phyloP scores from a whole-genome alignment of 2,888 invertebrate species.

The Spilarctia lutea region DNA sequence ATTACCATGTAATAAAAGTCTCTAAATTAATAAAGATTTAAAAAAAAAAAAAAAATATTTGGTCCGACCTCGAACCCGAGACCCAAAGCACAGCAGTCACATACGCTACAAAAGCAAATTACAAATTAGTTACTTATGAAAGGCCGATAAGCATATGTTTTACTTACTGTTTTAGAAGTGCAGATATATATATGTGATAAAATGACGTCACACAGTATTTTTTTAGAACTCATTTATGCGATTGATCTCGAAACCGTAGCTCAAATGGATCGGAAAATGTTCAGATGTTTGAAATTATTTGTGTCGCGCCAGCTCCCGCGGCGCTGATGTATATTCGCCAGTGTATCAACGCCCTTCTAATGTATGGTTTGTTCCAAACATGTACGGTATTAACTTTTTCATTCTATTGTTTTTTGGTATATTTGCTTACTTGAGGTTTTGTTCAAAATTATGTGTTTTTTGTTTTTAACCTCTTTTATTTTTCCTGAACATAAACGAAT shows the following conservation, averaged over 20 bases:
- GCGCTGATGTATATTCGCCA: slow-evolving; percentile 73
- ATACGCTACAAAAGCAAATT: too few relatives aligned
- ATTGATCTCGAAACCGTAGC: slow-evolving; percentile 57
- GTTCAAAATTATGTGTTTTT: slow-evolving; percentile 36
- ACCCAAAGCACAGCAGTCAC: too few relatives aligned
- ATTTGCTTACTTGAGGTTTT: slow-evolving; percentile 42
- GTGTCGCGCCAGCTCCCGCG: slow-evolving; percentile 73
- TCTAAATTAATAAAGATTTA: too few relatives aligned
- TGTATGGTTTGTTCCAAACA: slow-evolving; percentile 67
- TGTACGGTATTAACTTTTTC: slow-evolving; percentile 71
- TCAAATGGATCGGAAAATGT: slow-evolving; percentile 76
- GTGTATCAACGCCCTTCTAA: slow-evolving; percentile 79
- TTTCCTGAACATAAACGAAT: background rate
- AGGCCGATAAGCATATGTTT: background rate
- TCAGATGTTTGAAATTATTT: slow-evolving; percentile 74
- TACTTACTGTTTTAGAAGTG: background rate
- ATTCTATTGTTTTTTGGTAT: slow-evolving; percentile 54
- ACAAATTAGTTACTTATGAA: background rate
- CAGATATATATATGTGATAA: background rate
- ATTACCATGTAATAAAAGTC: too few relatives aligned
- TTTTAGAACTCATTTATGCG: slow-evolving; percentile 57
- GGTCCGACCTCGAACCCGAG: too few relatives aligned
- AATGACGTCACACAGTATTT: slow-evolving; percentile 39
- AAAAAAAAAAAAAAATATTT: too few relatives aligned
- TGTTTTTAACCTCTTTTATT: slow-evolving; percentile 14